Base-by-base conservation (phyloP, 2,888 invertebrate species). In the Tetragonisca angustula region DNA sequence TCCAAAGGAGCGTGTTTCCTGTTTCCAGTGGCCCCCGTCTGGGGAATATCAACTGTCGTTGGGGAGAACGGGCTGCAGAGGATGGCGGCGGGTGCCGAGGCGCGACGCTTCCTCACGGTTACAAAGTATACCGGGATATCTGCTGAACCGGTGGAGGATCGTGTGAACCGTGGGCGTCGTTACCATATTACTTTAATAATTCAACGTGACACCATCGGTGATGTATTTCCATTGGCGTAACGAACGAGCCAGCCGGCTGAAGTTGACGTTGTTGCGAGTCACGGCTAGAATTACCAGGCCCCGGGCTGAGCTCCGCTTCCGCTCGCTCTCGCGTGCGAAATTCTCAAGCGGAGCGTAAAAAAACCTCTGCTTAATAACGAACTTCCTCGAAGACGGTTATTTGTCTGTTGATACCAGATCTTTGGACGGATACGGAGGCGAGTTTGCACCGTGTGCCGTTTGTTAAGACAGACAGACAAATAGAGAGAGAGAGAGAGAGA, bases 131-230 rank as follows among this genome's bases (percentile, higher is more conserved):
- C 61, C 79, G 54, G 62, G 52, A 52, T 43, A 76, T 76, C 70
- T 21, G 70, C 36, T 27, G n/a, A 52, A 43, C 43, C 43, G 43
- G 9, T 19, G n/a, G 61, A 27, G 59, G 43, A 76, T 76, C 71
- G 62, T 65, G 54, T 65, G 61, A 62, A 76, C 74, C 72, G 32
- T 32, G 43, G 52, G 19, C 62, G 70, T 88, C 78, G 81, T 88
- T 82, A 84, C 67, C 64, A 69, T 80, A 86, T 86, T 86, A 76
- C 69, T 84, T 82, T 78, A 86, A 82, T 84, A 84, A 86, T 84
- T 84, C 77, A 88, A 74, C 81, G 56, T 71, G 86, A 80, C 86
- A 69, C 74, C 69, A 59, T 17, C 83, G 64, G 56, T 82, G 81
- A 81, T 76, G 69, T 80, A 75, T 81, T 77, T 64, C 67, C 78